Base-by-base conservation (phyloP, 2,797 vertebrate genomes). In the Notamacropus eugenii region DNA sequence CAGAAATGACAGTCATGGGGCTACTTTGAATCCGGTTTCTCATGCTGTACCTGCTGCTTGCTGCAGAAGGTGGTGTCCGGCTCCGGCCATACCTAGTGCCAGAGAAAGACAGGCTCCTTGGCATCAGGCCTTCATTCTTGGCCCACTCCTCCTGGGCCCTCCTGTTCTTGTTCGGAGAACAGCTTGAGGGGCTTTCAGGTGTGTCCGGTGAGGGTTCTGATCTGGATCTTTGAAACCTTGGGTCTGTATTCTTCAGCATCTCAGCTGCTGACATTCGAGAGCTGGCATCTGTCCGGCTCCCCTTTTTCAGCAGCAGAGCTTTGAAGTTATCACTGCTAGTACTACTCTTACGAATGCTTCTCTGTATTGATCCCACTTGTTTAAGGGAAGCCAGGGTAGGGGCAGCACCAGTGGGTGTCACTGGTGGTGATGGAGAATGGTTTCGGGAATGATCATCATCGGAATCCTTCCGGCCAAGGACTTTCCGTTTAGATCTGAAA, bases 251-350 rank as follows among this genome's bases (percentile, higher is more conserved):
- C 98, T 99, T 99, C 52, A 99, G 98, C 99, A 99, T 99, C 98
- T 99, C 99, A 0, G 99, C 97, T 0, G 99, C 99, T 0, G 99
- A 99, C 99, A 99, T 99, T 62, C 99, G 99, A 95, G 99, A 99
- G 40, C 99, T 99, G 98, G 99, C 99, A 97, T 99, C 99, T 0
- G 99, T 98, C 87, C 99, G 99, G 93, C 99, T 99, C 55, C 99
- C 99, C 91, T 99, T 99, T 98, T 99, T 99, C 62, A 99, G 99
- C 94, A 99, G 98, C 56, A 99, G 99, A 29, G 99, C 99, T 97
- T 99, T 99, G 99, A 99, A 99, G 97, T 98, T 99, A 99, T 99
- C 99, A 0, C 99, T 99, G 99, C 99, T 99, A 98, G 99, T 99
- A 97, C 99, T 99, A 57, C 99, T 99, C 98, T 99, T 99, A 55